Evolutionary conservation across 2,113 vertebrate species (phyloP).

Genomic region (Mobula hypostoma): DNA sequence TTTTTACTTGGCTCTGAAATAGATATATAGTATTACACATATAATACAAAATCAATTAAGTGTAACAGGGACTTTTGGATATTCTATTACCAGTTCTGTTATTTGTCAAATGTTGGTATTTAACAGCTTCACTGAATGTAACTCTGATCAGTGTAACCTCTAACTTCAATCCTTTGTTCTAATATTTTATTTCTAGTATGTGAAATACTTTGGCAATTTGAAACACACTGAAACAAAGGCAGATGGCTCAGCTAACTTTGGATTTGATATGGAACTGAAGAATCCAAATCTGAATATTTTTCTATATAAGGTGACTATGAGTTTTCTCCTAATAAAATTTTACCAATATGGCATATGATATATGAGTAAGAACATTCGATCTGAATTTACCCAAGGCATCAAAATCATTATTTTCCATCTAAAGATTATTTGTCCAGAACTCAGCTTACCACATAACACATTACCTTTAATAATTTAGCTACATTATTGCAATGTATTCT

Average conservation of each 20-base stretch:
- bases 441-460: background rate
- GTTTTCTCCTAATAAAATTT: background rate
- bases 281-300: conserved; percentile 63
- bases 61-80: background rate
- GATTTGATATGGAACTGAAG: conserved; percentile 75
- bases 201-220: conserved; percentile 60
- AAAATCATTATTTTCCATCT: background rate
- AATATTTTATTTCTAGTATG: conserved; percentile 51
- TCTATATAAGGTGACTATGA: conserved; percentile 70
- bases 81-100: background rate
- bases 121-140: background rate
- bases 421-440: background rate
- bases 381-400: background rate
- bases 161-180: background rate
- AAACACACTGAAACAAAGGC: conserved; percentile 62
- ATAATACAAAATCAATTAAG: background rate
- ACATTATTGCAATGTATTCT: background rate
- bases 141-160: background rate
- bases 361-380: background rate
- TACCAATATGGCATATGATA: background rate
- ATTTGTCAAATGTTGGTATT: background rate
- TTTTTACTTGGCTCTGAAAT: conserved; percentile 3
- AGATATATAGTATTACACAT: background rate
- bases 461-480: background rate
- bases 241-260: conserved; percentile 60